Evolutionary conservation across 1,140 invertebrate species (phyloP), one percentile per base, ranked within the genome.

Genomic region (Helicoverpa armigera): DNA sequence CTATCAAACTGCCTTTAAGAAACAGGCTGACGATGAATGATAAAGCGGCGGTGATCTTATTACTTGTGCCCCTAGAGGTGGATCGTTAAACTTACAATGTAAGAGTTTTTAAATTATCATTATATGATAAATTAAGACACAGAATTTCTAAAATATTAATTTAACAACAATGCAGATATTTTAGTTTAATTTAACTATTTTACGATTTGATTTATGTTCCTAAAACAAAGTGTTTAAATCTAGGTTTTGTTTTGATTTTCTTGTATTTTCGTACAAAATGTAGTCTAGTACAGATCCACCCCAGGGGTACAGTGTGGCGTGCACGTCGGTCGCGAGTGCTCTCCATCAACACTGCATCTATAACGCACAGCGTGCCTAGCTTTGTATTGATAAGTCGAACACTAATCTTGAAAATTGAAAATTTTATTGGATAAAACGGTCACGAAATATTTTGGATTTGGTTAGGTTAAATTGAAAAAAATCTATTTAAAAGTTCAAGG

Each of bases 1-100:
- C 50, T 67, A 78, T 54, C 75, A 53, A 78, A 78, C 63, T 67
- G 75, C 50, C 10, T 78, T 63, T 67, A 56, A 67, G 75, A 56
- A 43, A 65, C 48, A 67, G 75, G 51, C 51, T 54, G 50, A 67
- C 61, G 31, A 29, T 18, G 51, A 78, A 53, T 48, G 61, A 67
- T 67, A 18, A 53, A 78, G 73, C 31, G n/a, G 70, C 14, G 54
- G 58, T 74, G 65, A 69, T 69, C 50, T 70, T 14, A 31, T 72
- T 54, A 72, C 18, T n/a, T 31, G 50, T 5, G 18, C 11, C 16
- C 50, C 1, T 53, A 29, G 23, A 54, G 48, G 69, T 54, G 65
- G n/a, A 50, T 16, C 65, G 23, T 18, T n/a, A 1, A n/a, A 54
- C 13, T n/a, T n/a, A 54, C 13, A 54, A 16, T n/a, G n/a, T 54